Evolutionary conservation across 1,140 invertebrate genomes (phyloP), one percentile per base, ranked within the genome.

Genomic region (Hypsibius dujardini): DNA sequence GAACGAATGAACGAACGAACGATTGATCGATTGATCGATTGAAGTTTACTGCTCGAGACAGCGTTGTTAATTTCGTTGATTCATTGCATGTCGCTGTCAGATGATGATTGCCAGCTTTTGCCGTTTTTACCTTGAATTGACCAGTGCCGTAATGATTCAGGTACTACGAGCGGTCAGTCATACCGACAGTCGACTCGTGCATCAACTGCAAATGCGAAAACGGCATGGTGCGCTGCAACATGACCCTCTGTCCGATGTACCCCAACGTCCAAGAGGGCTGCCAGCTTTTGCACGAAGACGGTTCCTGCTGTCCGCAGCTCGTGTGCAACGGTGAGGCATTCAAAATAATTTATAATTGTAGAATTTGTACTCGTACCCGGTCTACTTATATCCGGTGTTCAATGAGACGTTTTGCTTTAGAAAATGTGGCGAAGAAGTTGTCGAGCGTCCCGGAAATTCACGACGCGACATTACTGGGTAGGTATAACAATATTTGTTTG

Each of bases 181-280:
- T 67, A 15, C 62, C 62, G 12, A 67, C 62, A 15, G 42, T 67
- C 42, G 62, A 67, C 42, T 67, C 62, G 12, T 67, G 62, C 42
- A 67, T 67, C 12, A 67, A 67, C 62, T 67, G 62, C 62, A 12
- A 42, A 42, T 67, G 62, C 62, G 62, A 67, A 67, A 45, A 42
- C 42, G 62, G 62, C 42, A 15, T 67, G 42, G 62, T 67, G 3
- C 12, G 62, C 12, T 67, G 62, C 62, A 67, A 67, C 62, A 67
- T 67, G 62, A 67, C 62, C 12, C 42, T 67, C 12, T 67, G 62
- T 67, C 62, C 62, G 3, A 67, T 67, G 62, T 67, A 67, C 45
- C 62, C 62, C 62, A 67, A 12, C 3, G 42, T 67, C 12, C 62
- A 67, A 67, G 62, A 67, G 45, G 62, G 62, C 12, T 67, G 62